These are phyloP conservation scores for Indri indri DNA, from an alignment of 2,113 vertebrate genomes.

Conservation along the genomic window DNA sequence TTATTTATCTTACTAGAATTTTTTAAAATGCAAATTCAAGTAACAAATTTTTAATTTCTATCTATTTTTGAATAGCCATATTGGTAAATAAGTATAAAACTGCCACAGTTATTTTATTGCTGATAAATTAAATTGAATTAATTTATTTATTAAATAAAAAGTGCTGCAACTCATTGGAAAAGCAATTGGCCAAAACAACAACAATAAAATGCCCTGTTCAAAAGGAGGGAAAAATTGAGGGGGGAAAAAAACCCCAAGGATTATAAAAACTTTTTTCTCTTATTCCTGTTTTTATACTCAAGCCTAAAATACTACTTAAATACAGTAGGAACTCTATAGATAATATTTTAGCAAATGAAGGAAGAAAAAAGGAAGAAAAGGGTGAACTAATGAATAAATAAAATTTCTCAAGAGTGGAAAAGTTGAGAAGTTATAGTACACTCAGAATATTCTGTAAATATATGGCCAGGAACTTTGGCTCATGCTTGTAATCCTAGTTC, in stretches of 20 bases:
- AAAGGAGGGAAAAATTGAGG: not conserved
- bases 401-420: not conserved
- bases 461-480: no score
- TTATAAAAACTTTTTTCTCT: not conserved
- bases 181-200: not conserved
- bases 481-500: no score
- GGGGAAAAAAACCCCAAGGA: not conserved
- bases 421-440: not conserved
- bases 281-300: not conserved
- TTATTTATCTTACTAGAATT: not conserved
- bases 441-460: not conserved
- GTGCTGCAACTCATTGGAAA: not conserved
- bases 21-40: not conserved
- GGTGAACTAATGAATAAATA: not conserved
- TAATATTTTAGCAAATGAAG: not conserved
- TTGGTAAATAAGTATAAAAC: not conserved
- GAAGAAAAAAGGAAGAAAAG: not conserved
- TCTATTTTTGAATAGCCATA: not conserved
- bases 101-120: not conserved
- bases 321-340: not conserved
- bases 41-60: not conserved
- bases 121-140: not conserved
- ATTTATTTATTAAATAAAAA: not conserved
- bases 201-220: not conserved
- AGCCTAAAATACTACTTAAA: not conserved